These are phyloP conservation scores for Lindbergichthys nudifrons DNA, from an alignment of 2,797 vertebrate species.

Conservation along the genomic window DNA sequence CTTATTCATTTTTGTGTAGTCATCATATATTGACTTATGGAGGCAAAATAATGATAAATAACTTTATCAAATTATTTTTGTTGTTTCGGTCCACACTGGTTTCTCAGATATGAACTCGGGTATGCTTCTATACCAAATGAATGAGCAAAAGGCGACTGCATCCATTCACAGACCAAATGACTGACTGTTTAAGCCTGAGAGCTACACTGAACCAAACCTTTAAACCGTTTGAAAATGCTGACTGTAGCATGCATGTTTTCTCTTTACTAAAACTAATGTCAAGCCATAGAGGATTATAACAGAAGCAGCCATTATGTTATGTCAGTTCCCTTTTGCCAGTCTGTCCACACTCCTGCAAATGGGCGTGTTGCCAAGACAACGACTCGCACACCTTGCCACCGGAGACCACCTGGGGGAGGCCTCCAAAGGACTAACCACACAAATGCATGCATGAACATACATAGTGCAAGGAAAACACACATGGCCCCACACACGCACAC, in stretches of 20 bases:
- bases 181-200: constrained; percentile 5
- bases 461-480: constrained; percentile 20
- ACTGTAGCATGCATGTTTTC: constrained; percentile 25
- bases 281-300: constrained; percentile 51
- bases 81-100: background rate
- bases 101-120: constrained; percentile 1
- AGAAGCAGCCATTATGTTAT: constrained; percentile 69
- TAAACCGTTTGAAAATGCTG: constrained; percentile 15
- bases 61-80: background rate
- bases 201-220: background rate
- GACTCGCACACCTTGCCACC: constrained; percentile 67
- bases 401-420: constrained; percentile 68
- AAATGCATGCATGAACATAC: constrained; percentile 48
- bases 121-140: background rate
- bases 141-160: background rate
- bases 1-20: background rate
- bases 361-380: constrained; percentile 80
- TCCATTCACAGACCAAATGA: constrained; percentile 18
- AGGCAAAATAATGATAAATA: background rate
- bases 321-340: constrained; percentile 67
- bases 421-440: constrained; percentile 64
- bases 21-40: background rate
- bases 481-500: background rate
- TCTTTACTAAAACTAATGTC: constrained; percentile 55
- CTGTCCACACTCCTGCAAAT: constrained; percentile 66